Base-by-base conservation (phyloP, 92 coral and sea anemone genomes). In the Epizoanthus fatuus region DNA sequence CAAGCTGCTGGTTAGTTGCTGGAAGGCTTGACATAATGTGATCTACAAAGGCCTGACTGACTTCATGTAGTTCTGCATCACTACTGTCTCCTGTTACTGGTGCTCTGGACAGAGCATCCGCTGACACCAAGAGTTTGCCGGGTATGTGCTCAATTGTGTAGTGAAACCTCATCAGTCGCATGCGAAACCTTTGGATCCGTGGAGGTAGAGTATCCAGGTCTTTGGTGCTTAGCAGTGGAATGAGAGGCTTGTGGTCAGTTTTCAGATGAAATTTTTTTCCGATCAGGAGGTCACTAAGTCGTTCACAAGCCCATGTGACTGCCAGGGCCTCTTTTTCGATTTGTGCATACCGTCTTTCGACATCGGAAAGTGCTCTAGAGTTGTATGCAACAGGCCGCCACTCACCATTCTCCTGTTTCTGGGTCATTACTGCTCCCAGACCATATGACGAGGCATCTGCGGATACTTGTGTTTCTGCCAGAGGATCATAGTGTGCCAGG, bases 271-370 rank as follows among this genome's bases (percentile, higher is more conserved):
- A 4, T 35, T n/a, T 32, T 69, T 19, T 69, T 19, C 74, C 74
- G 40, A 69, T 69, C 40, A 69, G 74, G 49, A 22, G 65, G 70
- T 76, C 70, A 57, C 82, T 75, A 57, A 75, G 60, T 45, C 67
- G 81, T 53, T 75, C 81, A 75, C 81, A 75, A 32, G 81, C 81
- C 81, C 81, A 75, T 75, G 81, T 75, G 63, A 56, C 65, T 51
- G 81, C 81, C 62, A 75, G 81, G 64, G 59, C 63, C 62, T 56
- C 49, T 38, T 51, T 56, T 60, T 60, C 81, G 20, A 60, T 64
- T 64, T 64, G 70, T 64, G 70, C 70, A 29, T 64, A 64, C 70
- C 70, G 70, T 64, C 70, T 64, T 64, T 64, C 70, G 70, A 64
- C 70, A 66, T 42, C 47, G 5, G 47, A 42, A 42, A 42, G 47